Percentiles rank a stretch among this genome's conserved stretches.
These are phyloP conservation scores for Semicossyphus pulcher DNA, from an alignment of 2,113 vertebrate genomes.

Conservation along the genomic window DNA sequence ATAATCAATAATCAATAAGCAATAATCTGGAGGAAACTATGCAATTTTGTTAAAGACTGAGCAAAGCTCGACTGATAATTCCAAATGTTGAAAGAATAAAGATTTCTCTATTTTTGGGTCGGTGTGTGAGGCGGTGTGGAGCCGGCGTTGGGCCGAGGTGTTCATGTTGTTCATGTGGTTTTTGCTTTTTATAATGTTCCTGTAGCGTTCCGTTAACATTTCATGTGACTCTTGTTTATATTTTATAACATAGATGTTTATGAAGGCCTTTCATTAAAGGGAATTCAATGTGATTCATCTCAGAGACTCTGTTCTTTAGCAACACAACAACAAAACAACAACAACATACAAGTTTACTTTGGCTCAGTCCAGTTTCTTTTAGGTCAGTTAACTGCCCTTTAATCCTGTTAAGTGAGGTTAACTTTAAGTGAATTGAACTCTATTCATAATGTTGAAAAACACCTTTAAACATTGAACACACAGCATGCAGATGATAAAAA, in stretches of 20 bases:
- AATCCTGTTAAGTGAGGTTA: neutral
- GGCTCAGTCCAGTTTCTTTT: neutral
- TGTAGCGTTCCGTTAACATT: slow-evolving; percentile 71
- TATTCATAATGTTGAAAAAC: neutral
- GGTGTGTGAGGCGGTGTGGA: slow-evolving; percentile 28
- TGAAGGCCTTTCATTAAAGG: slow-evolving; percentile 77
- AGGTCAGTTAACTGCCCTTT: neutral
- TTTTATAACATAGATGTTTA: slow-evolving; percentile 80
- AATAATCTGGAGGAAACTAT: slow-evolving; percentile 80
- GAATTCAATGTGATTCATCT: slow-evolving; percentile 44
- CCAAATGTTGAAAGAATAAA: slow-evolving; percentile 70
- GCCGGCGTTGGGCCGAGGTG: slow-evolving; percentile 20
- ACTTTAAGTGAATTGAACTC: neutral
- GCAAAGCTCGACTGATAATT: slow-evolving; percentile 52
- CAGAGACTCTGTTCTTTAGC: slow-evolving; percentile 37
- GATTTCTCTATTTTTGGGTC: slow-evolving; percentile 77
- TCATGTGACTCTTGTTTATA: slow-evolving; percentile 73
- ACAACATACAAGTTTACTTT: neutral
- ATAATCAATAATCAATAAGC: slow-evolving; percentile 67
- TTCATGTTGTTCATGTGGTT: slow-evolving; percentile 65
- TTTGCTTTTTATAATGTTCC: slow-evolving; percentile 75
- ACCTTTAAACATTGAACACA: no score
- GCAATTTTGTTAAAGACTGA: slow-evolving; percentile 74
- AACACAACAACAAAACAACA: slow-evolving; percentile 1
- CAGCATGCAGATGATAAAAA: no score